phyloP scores from a whole-genome alignment of 2,113 vertebrate species.

The Rhinichthys klamathensis region DNA sequence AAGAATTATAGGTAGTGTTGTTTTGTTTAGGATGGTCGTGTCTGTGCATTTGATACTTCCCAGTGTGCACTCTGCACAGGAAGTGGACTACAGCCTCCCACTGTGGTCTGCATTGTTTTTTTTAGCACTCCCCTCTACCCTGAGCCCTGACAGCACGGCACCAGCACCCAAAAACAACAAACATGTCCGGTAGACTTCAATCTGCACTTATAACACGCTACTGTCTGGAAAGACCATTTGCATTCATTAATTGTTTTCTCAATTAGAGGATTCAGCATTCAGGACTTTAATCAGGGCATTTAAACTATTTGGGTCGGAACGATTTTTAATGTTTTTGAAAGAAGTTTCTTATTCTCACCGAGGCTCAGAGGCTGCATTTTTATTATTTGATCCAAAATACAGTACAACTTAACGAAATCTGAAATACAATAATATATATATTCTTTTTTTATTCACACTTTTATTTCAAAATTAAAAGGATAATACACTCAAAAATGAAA shows the following conservation, averaged over 20 bases:
- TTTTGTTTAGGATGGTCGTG: constrained; percentile 20
- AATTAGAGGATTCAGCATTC: not conserved
- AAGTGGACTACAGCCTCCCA: constrained; percentile 76
- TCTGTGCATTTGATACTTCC: constrained; percentile 46
- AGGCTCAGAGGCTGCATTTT: not conserved
- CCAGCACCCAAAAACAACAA: constrained; percentile 73
- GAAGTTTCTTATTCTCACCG: not conserved
- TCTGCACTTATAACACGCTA: constrained; percentile 22
- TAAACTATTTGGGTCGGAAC: not conserved
- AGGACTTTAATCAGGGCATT: not conserved
- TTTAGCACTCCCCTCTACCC: constrained; percentile 64
- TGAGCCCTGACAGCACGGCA: constrained; percentile 42
- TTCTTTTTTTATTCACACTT: too few relatives aligned
- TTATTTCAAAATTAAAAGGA: too few relatives aligned
- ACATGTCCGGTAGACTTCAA: constrained; percentile 47
- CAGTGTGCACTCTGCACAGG: constrained; percentile 64
- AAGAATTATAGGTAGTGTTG: constrained; percentile 27
- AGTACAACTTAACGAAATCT: not conserved
- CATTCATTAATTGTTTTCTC: constrained; percentile 2
- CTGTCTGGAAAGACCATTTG: constrained; percentile 9
- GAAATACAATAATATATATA: too few relatives aligned
- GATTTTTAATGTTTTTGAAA: not conserved
- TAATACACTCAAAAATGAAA: not conserved
- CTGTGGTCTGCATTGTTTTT: constrained; percentile 77
- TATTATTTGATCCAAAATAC: not conserved